Conservation (phyloP, 2,888 invertebrate species). For the Limenitis camilla region DNA sequence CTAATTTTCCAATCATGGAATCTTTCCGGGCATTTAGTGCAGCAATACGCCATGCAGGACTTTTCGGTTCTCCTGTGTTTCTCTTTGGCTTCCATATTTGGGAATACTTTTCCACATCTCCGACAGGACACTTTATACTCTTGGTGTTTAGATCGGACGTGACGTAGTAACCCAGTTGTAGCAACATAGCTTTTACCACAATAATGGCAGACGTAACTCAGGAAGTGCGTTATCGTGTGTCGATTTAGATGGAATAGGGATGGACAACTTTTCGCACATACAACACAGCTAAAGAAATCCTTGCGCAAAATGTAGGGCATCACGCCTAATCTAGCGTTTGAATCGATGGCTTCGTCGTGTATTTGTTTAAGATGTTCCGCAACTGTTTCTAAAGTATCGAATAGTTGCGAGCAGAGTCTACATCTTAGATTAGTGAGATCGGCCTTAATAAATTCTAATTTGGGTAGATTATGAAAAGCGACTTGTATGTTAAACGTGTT, state of each 20-base stretch:
- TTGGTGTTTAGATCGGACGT: slow-evolving; percentile 56
- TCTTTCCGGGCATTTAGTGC: slow-evolving; percentile 53
- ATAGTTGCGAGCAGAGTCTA: slow-evolving; percentile 38
- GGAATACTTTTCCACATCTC: slow-evolving; percentile 53
- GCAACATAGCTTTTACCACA: slow-evolving; percentile 62
- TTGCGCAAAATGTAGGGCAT: slow-evolving; percentile 56
- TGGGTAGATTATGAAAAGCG: slow-evolving; percentile 56
- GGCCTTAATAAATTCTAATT: slow-evolving; percentile 57
- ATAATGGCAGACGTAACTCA: slow-evolving; percentile 58
- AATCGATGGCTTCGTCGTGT: slow-evolving; percentile 40
- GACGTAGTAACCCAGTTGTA: slow-evolving; percentile 50
- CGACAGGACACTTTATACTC: slow-evolving; percentile 54
- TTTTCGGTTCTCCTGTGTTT: slow-evolving; percentile 52
- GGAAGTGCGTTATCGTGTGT: slow-evolving; percentile 60
- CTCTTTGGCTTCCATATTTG: slow-evolving; percentile 59
- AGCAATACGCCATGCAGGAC: slow-evolving; percentile 60
- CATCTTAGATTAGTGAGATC: slow-evolving; percentile 53
- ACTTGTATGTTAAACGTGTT: slow-evolving; percentile 47
- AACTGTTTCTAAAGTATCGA: slow-evolving; percentile 37
- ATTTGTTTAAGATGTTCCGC: slow-evolving; percentile 40
- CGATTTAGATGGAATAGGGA: slow-evolving; percentile 54
- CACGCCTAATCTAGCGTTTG: slow-evolving; percentile 46
- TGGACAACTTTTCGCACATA: slow-evolving; percentile 52
- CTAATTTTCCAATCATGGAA: slow-evolving; percentile 53
- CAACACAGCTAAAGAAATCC: slow-evolving; percentile 47